Percentiles rank a stretch among this genome's conserved stretches.
Evolutionary conservation across 2,113 vertebrate genomes (phyloP).

Genomic region (Aix galericulata): DNA sequence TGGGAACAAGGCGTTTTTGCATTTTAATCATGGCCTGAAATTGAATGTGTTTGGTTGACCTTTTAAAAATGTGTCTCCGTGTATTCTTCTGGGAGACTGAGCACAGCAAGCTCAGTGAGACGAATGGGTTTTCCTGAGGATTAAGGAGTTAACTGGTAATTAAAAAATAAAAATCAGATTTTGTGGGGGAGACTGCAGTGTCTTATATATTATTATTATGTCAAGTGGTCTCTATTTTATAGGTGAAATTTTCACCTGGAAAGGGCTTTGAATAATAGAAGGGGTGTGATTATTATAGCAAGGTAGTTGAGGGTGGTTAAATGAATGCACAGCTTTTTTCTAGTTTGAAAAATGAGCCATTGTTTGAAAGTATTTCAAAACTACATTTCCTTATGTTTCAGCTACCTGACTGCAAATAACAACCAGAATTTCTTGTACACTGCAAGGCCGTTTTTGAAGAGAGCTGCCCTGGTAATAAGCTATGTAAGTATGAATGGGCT

Average conservation of each 20-base stretch:
- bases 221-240: slow-evolving; percentile 1
- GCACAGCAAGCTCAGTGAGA: not conserved
- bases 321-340: not conserved
- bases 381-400: slow-evolving; percentile 57
- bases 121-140: not conserved
- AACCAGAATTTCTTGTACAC: slow-evolving; percentile 72
- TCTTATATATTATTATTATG: not conserved
- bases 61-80: not conserved
- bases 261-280: not conserved
- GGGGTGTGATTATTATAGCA: not conserved
- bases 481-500: slow-evolving; percentile 84
- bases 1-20: not conserved
- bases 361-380: not conserved
- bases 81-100: not conserved
- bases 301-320: not conserved
- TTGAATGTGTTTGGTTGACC: slow-evolving; percentile 11
- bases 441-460: slow-evolving; percentile 88
- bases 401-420: slow-evolving; percentile 73
- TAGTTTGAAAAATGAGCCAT: not conserved
- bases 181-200: not conserved
- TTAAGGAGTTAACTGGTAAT: not conserved
- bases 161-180: not conserved
- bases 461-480: slow-evolving; percentile 83
- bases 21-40: slow-evolving; percentile 37
- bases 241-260: not conserved